phyloP scores from a whole-genome alignment of 30 jellyfish, hydroid and myxozoan genomes.

The Nemopilema nomurai region DNA sequence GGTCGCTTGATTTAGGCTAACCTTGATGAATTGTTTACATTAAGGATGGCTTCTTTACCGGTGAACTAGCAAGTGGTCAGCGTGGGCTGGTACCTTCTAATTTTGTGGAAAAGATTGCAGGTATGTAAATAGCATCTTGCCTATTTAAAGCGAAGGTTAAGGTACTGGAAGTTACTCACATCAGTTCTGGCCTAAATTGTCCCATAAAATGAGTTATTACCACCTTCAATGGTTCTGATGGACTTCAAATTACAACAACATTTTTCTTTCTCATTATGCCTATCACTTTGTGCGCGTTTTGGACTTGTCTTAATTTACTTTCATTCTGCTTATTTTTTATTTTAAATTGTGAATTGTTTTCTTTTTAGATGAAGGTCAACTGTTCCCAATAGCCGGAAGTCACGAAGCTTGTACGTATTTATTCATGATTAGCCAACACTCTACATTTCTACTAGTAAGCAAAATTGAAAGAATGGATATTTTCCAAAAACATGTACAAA shows the following conservation, averaged over 20 bases:
- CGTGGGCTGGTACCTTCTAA: conserved; percentile 95
- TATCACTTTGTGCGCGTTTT: neutral
- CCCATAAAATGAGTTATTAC: too few relatives aligned
- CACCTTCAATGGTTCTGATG: too few relatives aligned
- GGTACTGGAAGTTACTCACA: too few relatives aligned
- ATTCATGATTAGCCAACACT: too few relatives aligned
- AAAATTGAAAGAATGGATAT: too few relatives aligned
- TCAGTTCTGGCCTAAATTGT: too few relatives aligned
- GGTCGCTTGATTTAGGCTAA: neutral
- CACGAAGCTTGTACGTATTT: conserved; percentile 53
- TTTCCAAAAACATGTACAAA: too few relatives aligned
- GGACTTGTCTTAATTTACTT: neutral
- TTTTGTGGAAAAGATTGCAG: conserved; percentile 71
- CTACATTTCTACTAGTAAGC: too few relatives aligned
- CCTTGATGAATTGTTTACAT: neutral
- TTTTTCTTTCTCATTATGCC: neutral
- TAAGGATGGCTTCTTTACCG: conserved; percentile 93
- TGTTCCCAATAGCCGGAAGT: conserved; percentile 30
- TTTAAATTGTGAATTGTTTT: neutral
- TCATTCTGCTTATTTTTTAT: neutral
- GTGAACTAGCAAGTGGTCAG: conserved; percentile 80
- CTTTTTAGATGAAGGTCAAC: conserved; percentile 50
- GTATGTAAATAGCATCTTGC: conserved; percentile 44
- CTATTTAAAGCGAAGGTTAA: too few relatives aligned
- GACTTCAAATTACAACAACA: too few relatives aligned